A percentile compares a stretch with the other conserved stretches of the same genome.
These are phyloP conservation scores for Cosmia trapezina DNA, from an alignment of 2,888 invertebrate species.

Conservation along the genomic window DNA sequence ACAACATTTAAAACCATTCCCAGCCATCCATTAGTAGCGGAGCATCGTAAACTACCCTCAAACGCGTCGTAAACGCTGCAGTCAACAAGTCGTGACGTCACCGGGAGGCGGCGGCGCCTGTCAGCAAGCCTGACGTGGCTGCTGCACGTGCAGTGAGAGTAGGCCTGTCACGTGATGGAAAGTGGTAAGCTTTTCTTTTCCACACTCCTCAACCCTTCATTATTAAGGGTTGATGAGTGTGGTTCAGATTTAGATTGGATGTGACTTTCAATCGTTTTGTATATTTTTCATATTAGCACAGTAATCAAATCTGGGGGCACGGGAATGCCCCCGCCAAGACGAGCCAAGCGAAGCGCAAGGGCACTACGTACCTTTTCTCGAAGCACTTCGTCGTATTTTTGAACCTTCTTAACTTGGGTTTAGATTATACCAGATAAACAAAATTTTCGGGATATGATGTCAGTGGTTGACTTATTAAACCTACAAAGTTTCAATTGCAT, in stretches of 20 bases:
- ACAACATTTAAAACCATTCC: background rate
- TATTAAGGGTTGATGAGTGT: background rate
- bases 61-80: background rate
- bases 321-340: no score
- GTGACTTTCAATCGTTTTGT: background rate
- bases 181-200: background rate
- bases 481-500: no score
- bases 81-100: slow-evolving; percentile 37
- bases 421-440: no score
- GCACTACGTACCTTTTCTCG: no score
- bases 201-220: no score
- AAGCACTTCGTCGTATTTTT: no score
- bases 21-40: background rate
- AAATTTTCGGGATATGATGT: no score
- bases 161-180: slow-evolving; percentile 14
- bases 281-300: background rate
- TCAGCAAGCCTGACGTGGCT: slow-evolving; percentile 26
- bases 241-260: background rate
- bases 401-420: no score
- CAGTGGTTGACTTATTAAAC: no score
- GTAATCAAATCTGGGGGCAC: no score
- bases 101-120: background rate
- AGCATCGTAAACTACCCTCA: slow-evolving; percentile 15
- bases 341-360: no score
- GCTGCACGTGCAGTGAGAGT: background rate